A percentile compares a stretch with the other conserved stretches of the same genome.
Conservation (phyloP, 2,888 invertebrate genomes). For the Drosophila buzzatii region DNA sequence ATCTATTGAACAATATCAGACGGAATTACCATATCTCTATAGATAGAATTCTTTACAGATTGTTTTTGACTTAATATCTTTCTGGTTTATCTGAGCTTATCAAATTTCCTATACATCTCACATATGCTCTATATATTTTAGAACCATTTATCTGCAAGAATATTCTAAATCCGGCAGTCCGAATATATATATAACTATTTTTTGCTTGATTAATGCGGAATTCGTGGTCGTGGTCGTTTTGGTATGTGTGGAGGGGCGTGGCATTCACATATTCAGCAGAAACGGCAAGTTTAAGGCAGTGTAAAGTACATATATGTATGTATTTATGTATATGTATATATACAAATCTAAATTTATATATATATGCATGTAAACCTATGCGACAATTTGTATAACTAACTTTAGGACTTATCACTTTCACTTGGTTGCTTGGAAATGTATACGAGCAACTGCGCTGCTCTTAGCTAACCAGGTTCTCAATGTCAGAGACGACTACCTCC, state of each 20-base stretch:
- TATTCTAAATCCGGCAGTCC: constrained; percentile 1
- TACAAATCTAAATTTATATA: constrained; percentile 53
- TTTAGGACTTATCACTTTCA: constrained; percentile 82
- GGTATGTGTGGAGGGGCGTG: constrained; percentile 56
- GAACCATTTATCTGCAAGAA: not conserved
- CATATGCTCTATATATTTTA: not conserved
- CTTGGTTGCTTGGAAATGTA: constrained; percentile 71
- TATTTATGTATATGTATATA: constrained; percentile 58
- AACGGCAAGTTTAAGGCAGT: constrained; percentile 82
- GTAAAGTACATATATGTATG: constrained; percentile 72
- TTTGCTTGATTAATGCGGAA: constrained; percentile 6
- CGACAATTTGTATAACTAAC: constrained; percentile 80
- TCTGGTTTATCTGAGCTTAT: not conserved
- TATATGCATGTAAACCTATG: constrained; percentile 70
- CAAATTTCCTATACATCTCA: not conserved
- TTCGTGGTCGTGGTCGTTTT: constrained; percentile 19
- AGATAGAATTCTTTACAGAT: not conserved
- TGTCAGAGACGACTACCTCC: constrained; percentile 85
- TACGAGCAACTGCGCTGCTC: constrained; percentile 42
- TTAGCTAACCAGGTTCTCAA: constrained; percentile 85
- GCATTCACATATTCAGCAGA: constrained; percentile 81
- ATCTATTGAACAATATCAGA: not conserved
- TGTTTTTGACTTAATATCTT: not conserved
- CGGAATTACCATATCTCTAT: not conserved
- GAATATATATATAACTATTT: not conserved